These are phyloP conservation scores for Graphium colonna DNA, from an alignment of 2,888 invertebrate genomes.

Conservation along the genomic window DNA sequence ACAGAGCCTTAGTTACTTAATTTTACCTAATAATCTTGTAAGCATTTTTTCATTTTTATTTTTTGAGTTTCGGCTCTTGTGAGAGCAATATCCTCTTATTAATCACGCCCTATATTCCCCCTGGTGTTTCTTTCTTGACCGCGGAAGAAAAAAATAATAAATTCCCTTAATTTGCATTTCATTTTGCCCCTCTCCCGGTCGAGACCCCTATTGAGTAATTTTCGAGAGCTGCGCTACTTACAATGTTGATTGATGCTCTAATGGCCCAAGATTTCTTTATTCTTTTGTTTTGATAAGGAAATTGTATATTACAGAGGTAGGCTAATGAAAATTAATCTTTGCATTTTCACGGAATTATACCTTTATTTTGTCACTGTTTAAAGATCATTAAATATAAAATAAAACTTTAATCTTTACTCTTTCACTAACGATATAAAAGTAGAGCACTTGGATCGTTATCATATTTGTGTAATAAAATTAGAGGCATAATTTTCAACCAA, in stretches of 20 bases:
- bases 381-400: too few species aligned
- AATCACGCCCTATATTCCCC: constrained; percentile 55
- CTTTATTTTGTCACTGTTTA: too few species aligned
- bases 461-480: too few species aligned
- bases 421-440: too few species aligned
- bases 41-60: constrained; percentile 27
- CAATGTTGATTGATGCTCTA: constrained; percentile 35
- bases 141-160: constrained; percentile 69
- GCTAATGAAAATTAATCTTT: too few species aligned
- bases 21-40: too few species aligned
- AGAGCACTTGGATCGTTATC: too few species aligned
- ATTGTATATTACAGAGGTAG: too few species aligned
- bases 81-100: constrained; percentile 43
- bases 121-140: constrained; percentile 54
- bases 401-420: too few species aligned
- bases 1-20: too few species aligned
- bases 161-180: constrained; percentile 71
- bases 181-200: constrained; percentile 57
- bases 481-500: too few species aligned
- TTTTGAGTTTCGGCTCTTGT: constrained; percentile 29
- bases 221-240: constrained; percentile 35
- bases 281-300: neutral
- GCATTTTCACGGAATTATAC: too few species aligned
- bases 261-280: constrained; percentile 15
- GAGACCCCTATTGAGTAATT: constrained; percentile 45